Base-by-base conservation (phyloP, 1,140 invertebrate genomes). In the Adoxophyes honmai region DNA sequence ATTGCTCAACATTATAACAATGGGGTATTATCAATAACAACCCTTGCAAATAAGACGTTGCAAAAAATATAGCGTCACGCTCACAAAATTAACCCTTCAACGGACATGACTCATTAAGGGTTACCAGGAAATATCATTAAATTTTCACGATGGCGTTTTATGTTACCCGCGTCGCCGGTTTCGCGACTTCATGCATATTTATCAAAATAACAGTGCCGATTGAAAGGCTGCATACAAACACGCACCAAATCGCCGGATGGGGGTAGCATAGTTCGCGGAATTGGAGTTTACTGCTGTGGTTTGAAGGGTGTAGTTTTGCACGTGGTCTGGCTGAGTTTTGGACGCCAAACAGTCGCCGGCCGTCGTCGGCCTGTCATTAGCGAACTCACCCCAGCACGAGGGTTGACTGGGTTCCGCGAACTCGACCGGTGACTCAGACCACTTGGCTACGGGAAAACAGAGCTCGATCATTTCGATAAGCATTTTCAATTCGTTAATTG, bases 161-260 rank as follows among this genome's bases (percentile, higher is more conserved):
- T 73, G 83, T 86, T 86, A 86, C 80, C 76, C 73, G 72, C 68
- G 75, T 70, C 66, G 77, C 67, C 70, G 77, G 81, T 86, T 85
- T 86, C 75, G 79, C 77, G 73, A 71, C 71, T 86, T 84, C 81
- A 88, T 86, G 80, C 83, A 88, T 88, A 86, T 88, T 86, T 86
- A 86, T 86, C 81, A 86, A 86, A 88, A 88, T 86, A 88, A 86
- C 81, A 78, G 78, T 75, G 75, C 75, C 81, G 83, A 88, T 88
- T 86, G 82, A 86, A 86, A 85, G 81, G 82, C 72, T 84, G 78
- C 81, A 85, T 85, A 86, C 80, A 86, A 84, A 86, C 85, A 86
- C 81, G 81, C 85, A 84, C 71, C 66, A 73, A 79, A 85, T 77
- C 75, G 80, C 75, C 75, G 72, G 75, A 72, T 73, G 66, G 51